phyloP scores from a whole-genome alignment of 2,113 vertebrate genomes.

The Pelusios castaneus region DNA sequence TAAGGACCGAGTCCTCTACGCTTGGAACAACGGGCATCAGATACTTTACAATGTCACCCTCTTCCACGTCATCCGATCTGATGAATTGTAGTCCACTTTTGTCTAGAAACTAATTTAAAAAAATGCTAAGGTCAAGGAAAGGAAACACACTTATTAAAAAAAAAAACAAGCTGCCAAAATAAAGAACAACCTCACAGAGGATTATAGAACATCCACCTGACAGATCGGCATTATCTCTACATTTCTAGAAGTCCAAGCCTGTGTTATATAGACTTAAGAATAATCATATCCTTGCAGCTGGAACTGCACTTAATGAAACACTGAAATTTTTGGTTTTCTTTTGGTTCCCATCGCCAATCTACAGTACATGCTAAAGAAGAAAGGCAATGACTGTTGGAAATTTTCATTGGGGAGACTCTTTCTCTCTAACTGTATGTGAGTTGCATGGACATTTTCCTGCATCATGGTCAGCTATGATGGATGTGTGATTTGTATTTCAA shows the following conservation, averaged over 20 bases:
- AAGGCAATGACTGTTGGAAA: slow-evolving; percentile 93
- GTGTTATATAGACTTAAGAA: slow-evolving; percentile 27
- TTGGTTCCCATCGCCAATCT: slow-evolving; percentile 76
- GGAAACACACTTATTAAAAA: slow-evolving; percentile 32
- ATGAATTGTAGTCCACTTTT: slow-evolving; percentile 86
- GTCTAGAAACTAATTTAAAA: slow-evolving; percentile 3
- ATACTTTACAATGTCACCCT: slow-evolving; percentile 98
- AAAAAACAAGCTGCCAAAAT: slow-evolving; percentile 75
- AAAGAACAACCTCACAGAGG: slow-evolving; percentile 33
- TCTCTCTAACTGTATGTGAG: slow-evolving; percentile 66
- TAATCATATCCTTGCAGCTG: slow-evolving; percentile 72
- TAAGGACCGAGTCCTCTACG: slow-evolving; percentile 94
- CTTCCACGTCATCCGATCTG: slow-evolving; percentile 95
- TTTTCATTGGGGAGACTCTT: slow-evolving; percentile 54
- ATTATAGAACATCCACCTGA: slow-evolving; percentile 30
- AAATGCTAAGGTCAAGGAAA: slow-evolving; percentile 29
- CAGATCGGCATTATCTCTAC: slow-evolving; percentile 39
- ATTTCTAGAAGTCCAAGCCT: slow-evolving; percentile 42
- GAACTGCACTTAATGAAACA: slow-evolving; percentile 78
- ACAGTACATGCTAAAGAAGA: slow-evolving; percentile 71
- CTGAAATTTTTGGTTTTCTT: slow-evolving; percentile 61
- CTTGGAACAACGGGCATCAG: slow-evolving; percentile 99
- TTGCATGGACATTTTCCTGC: slow-evolving; percentile 88
- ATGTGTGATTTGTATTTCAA: slow-evolving; percentile 72
- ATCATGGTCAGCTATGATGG: slow-evolving; percentile 75